phyloP scores from a whole-genome alignment of 2,888 invertebrate genomes.

The Euzophera pinguis region DNA sequence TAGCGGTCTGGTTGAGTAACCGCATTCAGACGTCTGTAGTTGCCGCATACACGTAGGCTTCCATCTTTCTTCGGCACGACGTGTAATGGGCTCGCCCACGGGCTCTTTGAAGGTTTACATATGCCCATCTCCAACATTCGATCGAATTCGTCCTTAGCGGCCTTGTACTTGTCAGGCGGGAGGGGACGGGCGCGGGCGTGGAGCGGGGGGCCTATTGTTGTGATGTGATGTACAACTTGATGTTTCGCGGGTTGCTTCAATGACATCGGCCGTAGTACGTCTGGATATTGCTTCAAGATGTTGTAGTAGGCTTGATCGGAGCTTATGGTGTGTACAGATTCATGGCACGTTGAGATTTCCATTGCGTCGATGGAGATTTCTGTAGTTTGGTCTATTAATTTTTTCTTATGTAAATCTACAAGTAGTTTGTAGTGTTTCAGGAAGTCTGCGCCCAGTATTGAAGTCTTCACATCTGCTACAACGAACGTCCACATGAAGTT shows the following conservation, averaged over 20 bases:
- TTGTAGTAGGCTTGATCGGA: no score
- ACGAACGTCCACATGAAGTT: constrained; percentile 23
- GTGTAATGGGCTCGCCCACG: constrained; percentile 27
- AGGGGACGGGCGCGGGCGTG: no score
- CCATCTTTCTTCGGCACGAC: constrained; percentile 29
- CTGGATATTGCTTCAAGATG: no score
- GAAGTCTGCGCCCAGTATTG: constrained; percentile 18
- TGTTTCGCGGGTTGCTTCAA: not conserved
- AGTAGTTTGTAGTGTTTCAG: constrained; percentile 13
- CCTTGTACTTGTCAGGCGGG: no score
- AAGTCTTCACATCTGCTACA: constrained; percentile 22
- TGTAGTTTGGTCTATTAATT: no score
- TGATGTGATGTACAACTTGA: not conserved
- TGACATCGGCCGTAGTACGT: no score
- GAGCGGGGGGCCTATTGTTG: not conserved
- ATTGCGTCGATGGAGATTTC: no score
- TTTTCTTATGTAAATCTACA: constrained; percentile 12
- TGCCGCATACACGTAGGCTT: constrained; percentile 14
- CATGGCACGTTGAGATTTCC: no score
- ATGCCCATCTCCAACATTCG: constrained; percentile 20
- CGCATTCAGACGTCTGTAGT: constrained; percentile 1
- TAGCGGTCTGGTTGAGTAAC: no score
- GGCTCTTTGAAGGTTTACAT: constrained; percentile 21
- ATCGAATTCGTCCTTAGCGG: no score
- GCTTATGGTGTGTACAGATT: no score